Evolutionary conservation across 92 coral and sea anemone species (phyloP).

Genomic region (Zoanthus sansibaricus): DNA sequence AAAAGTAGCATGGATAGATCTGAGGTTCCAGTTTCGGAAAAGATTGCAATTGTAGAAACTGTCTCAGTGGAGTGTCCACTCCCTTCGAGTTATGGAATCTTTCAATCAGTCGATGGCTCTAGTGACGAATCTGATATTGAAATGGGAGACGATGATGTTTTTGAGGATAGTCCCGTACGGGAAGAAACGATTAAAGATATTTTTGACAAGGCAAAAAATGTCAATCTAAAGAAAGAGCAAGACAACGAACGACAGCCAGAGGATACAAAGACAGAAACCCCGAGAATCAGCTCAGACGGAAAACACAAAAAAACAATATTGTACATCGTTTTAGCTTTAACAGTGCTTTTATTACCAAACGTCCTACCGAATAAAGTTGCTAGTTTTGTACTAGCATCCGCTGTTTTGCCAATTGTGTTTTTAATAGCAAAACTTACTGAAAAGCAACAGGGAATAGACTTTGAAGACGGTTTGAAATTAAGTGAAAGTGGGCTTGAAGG

Average conservation of each 20-base stretch:
- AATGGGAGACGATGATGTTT: constrained; percentile 38
- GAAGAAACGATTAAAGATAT: not conserved
- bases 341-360: constrained; percentile 52
- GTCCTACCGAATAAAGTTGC: constrained; percentile 41
- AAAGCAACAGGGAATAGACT: constrained; percentile 50
- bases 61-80: constrained; percentile 33
- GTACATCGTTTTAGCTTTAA: constrained; percentile 48
- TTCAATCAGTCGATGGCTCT: constrained; percentile 40
- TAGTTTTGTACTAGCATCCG: constrained; percentile 44
- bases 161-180: constrained; percentile 7
- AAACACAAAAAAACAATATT: constrained; percentile 21
- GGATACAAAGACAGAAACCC: not conserved
- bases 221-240: constrained; percentile 4
- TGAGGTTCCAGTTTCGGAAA: constrained; percentile 13
- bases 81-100: constrained; percentile 34
- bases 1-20: constrained; percentile 27
- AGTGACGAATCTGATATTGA: constrained; percentile 36
- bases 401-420: constrained; percentile 55
- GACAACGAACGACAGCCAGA: constrained; percentile 4
- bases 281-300: not conserved
- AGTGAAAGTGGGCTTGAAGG: not conserved
- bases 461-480: constrained; percentile 32
- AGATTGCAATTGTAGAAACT: constrained; percentile 37
- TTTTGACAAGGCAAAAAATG: constrained; percentile 12
- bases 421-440: constrained; percentile 45